Conservation (phyloP, 2,113 vertebrate genomes). For the Xiphias gladius region DNA sequence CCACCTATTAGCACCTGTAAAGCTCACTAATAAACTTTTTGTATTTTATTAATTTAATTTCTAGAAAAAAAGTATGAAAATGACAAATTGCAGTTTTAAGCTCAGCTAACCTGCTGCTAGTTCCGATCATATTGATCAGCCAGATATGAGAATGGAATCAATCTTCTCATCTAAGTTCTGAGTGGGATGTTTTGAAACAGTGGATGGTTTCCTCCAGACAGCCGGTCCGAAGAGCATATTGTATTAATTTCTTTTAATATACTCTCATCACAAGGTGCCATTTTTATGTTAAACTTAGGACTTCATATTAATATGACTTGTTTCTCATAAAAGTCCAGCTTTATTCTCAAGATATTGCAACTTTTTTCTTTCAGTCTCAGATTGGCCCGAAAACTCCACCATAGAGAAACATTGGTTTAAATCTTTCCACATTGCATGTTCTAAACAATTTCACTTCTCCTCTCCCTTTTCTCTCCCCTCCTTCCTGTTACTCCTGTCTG, state of each 20-base stretch:
- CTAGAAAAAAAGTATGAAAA: no score
- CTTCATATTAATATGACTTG: neutral
- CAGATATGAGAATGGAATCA: no score
- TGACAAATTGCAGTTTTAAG: no score
- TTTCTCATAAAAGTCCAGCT: neutral
- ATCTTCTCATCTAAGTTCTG: no score
- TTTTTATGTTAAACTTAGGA: neutral
- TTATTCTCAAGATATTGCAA: neutral
- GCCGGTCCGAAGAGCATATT: no score
- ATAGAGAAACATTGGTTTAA: neutral
- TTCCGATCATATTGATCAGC: neutral
- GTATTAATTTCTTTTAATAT: no score
- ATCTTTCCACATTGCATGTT: slow-evolving; percentile 18
- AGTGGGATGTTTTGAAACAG: no score
- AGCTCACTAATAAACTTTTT: no score
- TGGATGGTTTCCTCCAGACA: no score
- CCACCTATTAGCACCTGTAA: no score
- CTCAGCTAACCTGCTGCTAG: neutral
- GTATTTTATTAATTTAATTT: no score
- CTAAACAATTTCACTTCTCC: slow-evolving; percentile 54
- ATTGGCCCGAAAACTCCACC: neutral
- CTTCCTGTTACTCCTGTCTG: slow-evolving; percentile 12
- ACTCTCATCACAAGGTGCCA: neutral
- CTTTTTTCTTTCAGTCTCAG: neutral
- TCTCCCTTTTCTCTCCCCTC: slow-evolving; percentile 30